Evolutionary conservation across 1,140 invertebrate species (phyloP), one percentile per base, ranked within the genome.

Genomic region (Bathynomus jamesi): DNA sequence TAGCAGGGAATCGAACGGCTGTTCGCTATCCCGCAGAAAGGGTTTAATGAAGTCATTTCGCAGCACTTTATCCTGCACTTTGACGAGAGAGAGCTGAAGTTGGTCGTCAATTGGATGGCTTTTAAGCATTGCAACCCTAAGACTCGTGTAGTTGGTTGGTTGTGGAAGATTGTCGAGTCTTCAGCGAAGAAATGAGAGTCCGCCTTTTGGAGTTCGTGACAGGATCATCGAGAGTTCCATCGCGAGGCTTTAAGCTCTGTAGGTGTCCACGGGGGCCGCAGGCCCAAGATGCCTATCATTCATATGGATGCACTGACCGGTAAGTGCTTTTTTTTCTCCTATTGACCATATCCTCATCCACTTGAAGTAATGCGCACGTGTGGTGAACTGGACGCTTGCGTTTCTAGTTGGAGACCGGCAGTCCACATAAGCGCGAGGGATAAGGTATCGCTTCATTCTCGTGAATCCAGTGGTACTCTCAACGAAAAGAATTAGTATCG

Each of bases 121-220:
- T 72, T 72, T 13, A 28, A 89, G 84, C 82, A 83, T 74, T 84
- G 83, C 89, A 95, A 82, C 88, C 89, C 67, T 87, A 84, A 96
- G 78, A 94, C 91, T 10, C 89, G 89, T 7, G 90, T 97, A 27
- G 93, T 97, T 3, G 87, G 89, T 78, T 98, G 96, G 96, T 98
- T 98, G 84, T 98, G 96, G 95, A 81, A 87, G 82, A 91, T 90
- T 64, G 94, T 98, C 0, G 94, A 96, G 77, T 88, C 87, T 25
- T 98, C 80, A 90, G 90, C 71, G 93, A 95, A 77, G 95, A 98
- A 82, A 96, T 96, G 92, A 85, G 95, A 70, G 94, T 95, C 0
- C 86, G 95, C 68, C 82, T 98, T 10, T 83, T 99, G 32, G 95
- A 99, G 83, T 99, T 99, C 85, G 95, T 98, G 2, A 99, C 96